A percentile compares a stretch with the other conserved stretches of the same genome.
Evolutionary conservation across 1,140 invertebrate genomes (phyloP).

Genomic region (Phthorimaea operculella): DNA sequence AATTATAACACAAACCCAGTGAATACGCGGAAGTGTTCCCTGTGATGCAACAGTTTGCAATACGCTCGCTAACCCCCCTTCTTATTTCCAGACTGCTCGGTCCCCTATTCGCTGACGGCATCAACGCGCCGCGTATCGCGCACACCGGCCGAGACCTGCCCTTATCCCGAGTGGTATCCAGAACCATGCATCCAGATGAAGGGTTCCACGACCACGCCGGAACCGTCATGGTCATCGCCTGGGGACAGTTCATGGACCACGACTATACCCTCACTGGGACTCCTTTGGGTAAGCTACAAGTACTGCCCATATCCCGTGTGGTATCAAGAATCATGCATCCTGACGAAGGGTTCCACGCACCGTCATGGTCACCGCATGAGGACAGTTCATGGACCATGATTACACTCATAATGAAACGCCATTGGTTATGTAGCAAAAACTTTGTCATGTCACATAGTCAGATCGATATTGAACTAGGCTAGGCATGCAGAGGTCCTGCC

Average conservation of each 20-base stretch:
- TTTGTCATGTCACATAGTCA: too few relatives aligned
- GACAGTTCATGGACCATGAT: slow-evolving; percentile 95
- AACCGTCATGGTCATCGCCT: slow-evolving; percentile 92
- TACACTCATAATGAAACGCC: slow-evolving; percentile 89
- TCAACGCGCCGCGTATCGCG: slow-evolving; percentile 83
- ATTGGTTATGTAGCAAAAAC: too few relatives aligned
- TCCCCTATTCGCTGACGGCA: slow-evolving; percentile 83
- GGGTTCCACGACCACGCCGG: slow-evolving; percentile 94
- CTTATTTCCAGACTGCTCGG: slow-evolving; percentile 72
- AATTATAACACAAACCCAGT: too few relatives aligned
- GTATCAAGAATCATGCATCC: slow-evolving; percentile 91
- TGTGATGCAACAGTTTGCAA: too few relatives aligned
- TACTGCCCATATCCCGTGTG: slow-evolving; percentile 82
- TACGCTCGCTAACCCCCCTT: too few relatives aligned
- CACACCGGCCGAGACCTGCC: slow-evolving; percentile 80
- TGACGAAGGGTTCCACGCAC: slow-evolving; percentile 91
- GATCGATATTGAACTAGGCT: too few relatives aligned
- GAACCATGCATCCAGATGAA: slow-evolving; percentile 91
- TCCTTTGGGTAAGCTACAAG: slow-evolving; percentile 75
- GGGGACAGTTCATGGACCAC: slow-evolving; percentile 96
- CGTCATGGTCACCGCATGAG: slow-evolving; percentile 93
- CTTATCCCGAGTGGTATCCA: slow-evolving; percentile 83
- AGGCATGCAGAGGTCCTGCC: too few relatives aligned
- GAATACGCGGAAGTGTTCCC: too few relatives aligned
- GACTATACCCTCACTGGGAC: slow-evolving; percentile 91